Evolutionary conservation across 1,140 invertebrate genomes (phyloP), one percentile per base, ranked within the genome.

Genomic region (Andricus grossulariae): DNA sequence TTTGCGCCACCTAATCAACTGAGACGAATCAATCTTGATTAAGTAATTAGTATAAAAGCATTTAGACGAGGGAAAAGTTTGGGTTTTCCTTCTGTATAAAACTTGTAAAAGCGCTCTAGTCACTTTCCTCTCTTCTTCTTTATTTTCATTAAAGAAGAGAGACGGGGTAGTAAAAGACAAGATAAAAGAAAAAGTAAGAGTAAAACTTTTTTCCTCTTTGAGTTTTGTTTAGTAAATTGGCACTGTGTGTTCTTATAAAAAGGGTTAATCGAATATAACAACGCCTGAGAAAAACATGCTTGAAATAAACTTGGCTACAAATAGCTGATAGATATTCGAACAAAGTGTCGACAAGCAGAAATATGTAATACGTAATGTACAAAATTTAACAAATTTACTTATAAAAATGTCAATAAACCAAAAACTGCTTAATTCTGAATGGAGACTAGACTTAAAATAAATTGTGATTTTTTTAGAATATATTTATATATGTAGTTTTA

Each of bases 401-500:
- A 32, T 32, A 32, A 32, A 32, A 32, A 32, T 32, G 25, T 32
- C 5, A 32, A 32, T 32, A 32, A 57, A 21, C 25, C 60, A 66
- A 66, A 66, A 66, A 66, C 60, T 66, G 60, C n/a, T 25, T 39
- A 39, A 7, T 39, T 45, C 21, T 60, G 25, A 32, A 60, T 12
- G 13, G 10, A 66, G 25, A 39, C 15, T 12, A 66, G 32, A 66
- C 25, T 66, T 25, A 32, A 66, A 39, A 66, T 66, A n/a, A 45
- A 66, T 39, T 66, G 60, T 66, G 60, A 66, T 66, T 5, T 39
- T 60, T 66, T 66, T 66, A 66, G 13, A 66, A 25, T n/a, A n/a
- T 66, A 55, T 12, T n/a, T 16, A 39, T 39, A 39, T 66, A 60
- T n/a, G 39, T 45, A 45, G 39, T 45, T 39, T 45, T 45, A 66